Evolutionary conservation across 2,113 vertebrate genomes (phyloP), one percentile per base, ranked within the genome.

Genomic region (Herpailurus yagouaroundi): DNA sequence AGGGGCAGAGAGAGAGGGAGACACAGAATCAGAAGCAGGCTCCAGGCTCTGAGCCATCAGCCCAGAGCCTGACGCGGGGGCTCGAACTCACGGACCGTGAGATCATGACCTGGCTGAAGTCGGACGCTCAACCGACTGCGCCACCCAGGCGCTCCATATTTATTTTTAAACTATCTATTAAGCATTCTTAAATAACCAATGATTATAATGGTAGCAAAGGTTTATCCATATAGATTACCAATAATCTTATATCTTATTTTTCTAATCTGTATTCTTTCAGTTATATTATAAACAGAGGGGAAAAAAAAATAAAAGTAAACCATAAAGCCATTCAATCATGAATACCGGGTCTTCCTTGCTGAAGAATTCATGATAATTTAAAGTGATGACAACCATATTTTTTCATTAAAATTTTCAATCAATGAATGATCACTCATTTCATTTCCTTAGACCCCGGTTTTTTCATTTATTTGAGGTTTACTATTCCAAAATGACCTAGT

Each of bases 391-490:
- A 97, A 83, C 0, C 31, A 91, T 14, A 45, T 52, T 89, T 89
- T 96, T 96, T 16, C 55, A 84, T 80, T 80, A 84, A 74, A 97
- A 33, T 94, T 92, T 64, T 15, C 33, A 96, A 48, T 69, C 13
- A 80, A 63, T 16, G 68, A 74, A 64, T 85, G 50, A 74, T 27
- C 38, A 76, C 50, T 91, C 80, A 82, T 82, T 57, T 85, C 23
- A 60, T 80, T 86, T 79, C 41, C 55, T 31, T 23, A 16, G 83
- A 45, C 21, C 7, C 15, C 50, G 38, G 9, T 63, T 76, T 82
- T 81, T 93, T 55, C 5, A 71, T 52, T 83, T 77, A 55, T 64
- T 87, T 90, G 57, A 83, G 83, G 31, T 50, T 87, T 83, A 91
- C 91, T 71, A 71, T 66, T 79, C 33, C 13, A 33, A 87, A 12